phyloP scores from a whole-genome alignment of 2,113 vertebrate species.

The Myrmophylax atrothorax region DNA sequence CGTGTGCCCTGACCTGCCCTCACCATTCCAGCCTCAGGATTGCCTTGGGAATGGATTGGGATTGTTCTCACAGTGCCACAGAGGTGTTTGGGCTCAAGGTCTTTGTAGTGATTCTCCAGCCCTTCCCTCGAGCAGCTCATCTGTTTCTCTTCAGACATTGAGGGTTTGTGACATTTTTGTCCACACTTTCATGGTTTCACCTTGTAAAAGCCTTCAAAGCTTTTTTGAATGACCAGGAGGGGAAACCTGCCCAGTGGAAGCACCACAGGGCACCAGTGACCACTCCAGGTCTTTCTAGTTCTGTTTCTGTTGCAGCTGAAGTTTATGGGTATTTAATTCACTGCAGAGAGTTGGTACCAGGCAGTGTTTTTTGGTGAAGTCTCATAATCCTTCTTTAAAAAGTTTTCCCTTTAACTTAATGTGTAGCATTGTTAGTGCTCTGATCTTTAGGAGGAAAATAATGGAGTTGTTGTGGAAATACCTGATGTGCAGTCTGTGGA shows the following conservation, averaged over 20 bases:
- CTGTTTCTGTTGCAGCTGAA: background rate
- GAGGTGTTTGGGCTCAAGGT: fast-evolving
- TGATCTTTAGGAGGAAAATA: background rate
- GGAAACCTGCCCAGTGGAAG: fast-evolving
- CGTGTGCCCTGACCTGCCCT: background rate
- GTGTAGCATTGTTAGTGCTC: fast-evolving
- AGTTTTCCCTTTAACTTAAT: background rate
- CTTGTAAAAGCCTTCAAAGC: background rate
- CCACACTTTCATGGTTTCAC: background rate
- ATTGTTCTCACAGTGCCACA: fast-evolving
- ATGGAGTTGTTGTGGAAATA: background rate
- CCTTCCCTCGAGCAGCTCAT: background rate
- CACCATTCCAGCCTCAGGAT: background rate
- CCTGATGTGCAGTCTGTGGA: fast-evolving
- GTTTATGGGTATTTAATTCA: background rate
- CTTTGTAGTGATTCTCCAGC: fast-evolving
- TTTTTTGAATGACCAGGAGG: background rate
- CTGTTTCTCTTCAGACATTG: background rate
- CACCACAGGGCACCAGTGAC: background rate
- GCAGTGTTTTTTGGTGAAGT: background rate
- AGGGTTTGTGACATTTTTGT: background rate
- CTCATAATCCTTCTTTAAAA: background rate
- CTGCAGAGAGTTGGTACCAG: background rate
- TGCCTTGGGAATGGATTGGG: background rate
- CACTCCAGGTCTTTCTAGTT: background rate